Evolutionary conservation across 1,140 invertebrate species (phyloP).

Genomic region (Octopus sinensis): DNA sequence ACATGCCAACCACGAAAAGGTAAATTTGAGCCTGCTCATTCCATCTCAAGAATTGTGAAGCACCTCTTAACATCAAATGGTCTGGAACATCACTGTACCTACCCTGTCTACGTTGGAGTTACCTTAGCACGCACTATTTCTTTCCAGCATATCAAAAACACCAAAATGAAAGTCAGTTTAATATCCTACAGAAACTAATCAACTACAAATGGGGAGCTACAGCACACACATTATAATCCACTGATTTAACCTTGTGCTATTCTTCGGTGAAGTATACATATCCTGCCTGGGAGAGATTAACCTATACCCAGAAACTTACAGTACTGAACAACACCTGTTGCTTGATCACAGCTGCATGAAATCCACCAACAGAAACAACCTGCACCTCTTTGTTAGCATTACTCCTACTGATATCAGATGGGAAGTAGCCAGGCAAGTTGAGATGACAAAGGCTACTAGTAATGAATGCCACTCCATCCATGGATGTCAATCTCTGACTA

Average conservation of each 20-base stretch:
- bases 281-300: not conserved
- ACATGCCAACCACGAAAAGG: too few species aligned
- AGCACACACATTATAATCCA: not conserved
- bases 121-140: too few species aligned
- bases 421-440: not conserved
- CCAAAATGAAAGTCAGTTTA: not conserved
- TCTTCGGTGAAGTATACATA: not conserved
- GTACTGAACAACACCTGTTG: not conserved
- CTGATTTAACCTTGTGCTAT: not conserved
- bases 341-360: not conserved
- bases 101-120: too few species aligned
- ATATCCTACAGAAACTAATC: not conserved
- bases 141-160: too few species aligned
- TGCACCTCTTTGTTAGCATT: not conserved
- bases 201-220: not conserved
- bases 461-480: not conserved
- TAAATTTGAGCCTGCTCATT: too few species aligned
- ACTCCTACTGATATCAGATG: not conserved
- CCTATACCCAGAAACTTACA: not conserved
- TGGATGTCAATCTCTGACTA: not conserved
- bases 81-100: too few species aligned
- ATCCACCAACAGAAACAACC: not conserved
- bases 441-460: not conserved
- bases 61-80: too few species aligned
- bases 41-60: too few species aligned